Conservation (phyloP, 2,113 vertebrate species). For the Paraplagusia blochii region DNA sequence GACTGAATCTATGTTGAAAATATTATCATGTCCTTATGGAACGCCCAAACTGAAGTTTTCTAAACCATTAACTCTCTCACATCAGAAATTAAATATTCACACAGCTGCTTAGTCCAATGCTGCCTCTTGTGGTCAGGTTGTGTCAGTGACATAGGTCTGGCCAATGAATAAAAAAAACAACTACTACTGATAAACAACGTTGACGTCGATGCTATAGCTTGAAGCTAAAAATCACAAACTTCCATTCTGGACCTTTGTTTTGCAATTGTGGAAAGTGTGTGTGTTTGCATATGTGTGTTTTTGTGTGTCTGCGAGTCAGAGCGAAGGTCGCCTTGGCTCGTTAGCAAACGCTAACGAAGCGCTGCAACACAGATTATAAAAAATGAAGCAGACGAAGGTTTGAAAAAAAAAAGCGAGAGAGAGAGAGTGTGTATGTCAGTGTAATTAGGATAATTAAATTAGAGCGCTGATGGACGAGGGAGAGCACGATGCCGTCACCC, state of each 20-base stretch:
- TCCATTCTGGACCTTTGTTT: neutral
- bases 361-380: conserved; percentile 23
- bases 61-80: neutral
- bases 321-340: conserved; percentile 47
- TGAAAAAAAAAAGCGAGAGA: neutral
- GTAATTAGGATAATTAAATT: conserved; percentile 81
- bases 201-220: too few relatives aligned
- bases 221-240: too few relatives aligned
- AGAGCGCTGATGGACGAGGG: conserved; percentile 74
- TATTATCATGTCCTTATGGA: neutral
- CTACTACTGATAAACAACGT: too few relatives aligned
- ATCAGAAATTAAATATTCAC: neutral
- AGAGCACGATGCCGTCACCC: conserved; percentile 66
- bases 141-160: neutral
- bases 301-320: neutral
- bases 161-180: too few relatives aligned
- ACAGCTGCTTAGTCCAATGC: neutral
- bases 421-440: conserved; percentile 8
- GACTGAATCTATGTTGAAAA: neutral
- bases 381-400: neutral
- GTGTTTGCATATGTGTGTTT: neutral
- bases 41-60: neutral
- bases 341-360: conserved; percentile 33
- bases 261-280: neutral
- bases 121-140: neutral